Evolutionary conservation across 2,888 invertebrate species (phyloP).

Genomic region (Orthosia cruda): DNA sequence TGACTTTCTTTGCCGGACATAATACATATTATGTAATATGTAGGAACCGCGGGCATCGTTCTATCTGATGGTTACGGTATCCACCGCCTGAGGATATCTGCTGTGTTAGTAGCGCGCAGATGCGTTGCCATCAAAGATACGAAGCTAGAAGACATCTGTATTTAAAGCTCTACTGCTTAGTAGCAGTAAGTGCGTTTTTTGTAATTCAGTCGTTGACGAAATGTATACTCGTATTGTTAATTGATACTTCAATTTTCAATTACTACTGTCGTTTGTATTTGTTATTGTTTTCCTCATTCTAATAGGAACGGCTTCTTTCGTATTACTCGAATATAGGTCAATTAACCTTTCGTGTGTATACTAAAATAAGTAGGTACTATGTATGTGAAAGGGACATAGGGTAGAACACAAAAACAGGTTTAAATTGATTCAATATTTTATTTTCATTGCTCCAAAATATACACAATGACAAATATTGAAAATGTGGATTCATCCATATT

Average conservation of each 20-base stretch:
- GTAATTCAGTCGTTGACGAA: neutral
- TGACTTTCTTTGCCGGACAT: no score
- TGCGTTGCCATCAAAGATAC: no score
- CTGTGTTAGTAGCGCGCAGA: no score
- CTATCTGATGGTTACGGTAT: no score
- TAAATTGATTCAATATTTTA: conserved; percentile 90
- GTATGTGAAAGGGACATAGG: neutral
- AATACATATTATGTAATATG: no score
- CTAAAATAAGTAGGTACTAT: no score
- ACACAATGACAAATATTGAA: conserved; percentile 90
- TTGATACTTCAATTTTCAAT: no score
- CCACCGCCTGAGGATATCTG: no score
- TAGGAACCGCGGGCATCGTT: no score
- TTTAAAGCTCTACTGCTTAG: no score
- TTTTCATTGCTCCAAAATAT: conserved; percentile 91
- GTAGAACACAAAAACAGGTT: conserved; percentile 69
- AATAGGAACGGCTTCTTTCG: neutral
- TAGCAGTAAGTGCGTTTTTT: neutral
- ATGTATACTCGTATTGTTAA: neutral
- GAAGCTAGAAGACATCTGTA: no score
- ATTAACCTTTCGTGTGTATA: no score
- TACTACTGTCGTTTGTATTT: neutral
- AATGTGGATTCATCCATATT: conserved; percentile 87
- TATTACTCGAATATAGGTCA: neutral
- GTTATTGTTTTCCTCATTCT: neutral